These are phyloP conservation scores for Paralichthys olivaceus DNA, from an alignment of 2,113 vertebrate species.

Conservation along the genomic window DNA sequence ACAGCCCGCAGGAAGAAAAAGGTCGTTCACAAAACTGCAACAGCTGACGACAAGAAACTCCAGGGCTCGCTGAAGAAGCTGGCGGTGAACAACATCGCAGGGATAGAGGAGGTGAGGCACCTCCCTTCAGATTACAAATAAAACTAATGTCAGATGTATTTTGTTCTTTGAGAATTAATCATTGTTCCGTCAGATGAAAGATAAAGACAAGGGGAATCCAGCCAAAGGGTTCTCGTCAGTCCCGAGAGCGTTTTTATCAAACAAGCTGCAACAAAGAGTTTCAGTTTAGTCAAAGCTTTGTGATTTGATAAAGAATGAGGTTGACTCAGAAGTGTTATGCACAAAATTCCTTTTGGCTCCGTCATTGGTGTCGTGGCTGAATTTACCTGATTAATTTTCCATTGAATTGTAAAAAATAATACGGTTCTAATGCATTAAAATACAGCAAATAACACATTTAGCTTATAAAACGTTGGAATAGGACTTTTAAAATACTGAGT, in stretches of 20 bases:
- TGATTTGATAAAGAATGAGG: background rate
- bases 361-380: background rate
- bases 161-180: slow-evolving; percentile 11
- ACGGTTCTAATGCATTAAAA: no score
- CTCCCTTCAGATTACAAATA: background rate
- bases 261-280: background rate
- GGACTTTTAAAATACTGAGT: no score
- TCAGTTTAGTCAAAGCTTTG: slow-evolving; percentile 9
- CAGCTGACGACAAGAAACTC: slow-evolving; percentile 98
- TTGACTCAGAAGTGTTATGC: background rate
- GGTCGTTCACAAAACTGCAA: slow-evolving; percentile 98
- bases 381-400: background rate
- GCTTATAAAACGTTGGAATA: no score
- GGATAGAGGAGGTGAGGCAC: slow-evolving; percentile 93
- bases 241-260: slow-evolving; percentile 24
- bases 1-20: slow-evolving; percentile 99
- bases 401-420: background rate
- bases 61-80: slow-evolving; percentile 98
- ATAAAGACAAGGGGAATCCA: slow-evolving; percentile 3
- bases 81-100: slow-evolving; percentile 98
- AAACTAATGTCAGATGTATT: background rate
- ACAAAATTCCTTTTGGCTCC: no score
- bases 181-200: background rate
- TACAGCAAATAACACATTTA: no score
- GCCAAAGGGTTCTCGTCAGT: background rate